A percentile compares a stretch with the other conserved stretches of the same genome.
Conservation (phyloP, 2,797 vertebrate genomes). For the Macrochelys suwanniensis region DNA sequence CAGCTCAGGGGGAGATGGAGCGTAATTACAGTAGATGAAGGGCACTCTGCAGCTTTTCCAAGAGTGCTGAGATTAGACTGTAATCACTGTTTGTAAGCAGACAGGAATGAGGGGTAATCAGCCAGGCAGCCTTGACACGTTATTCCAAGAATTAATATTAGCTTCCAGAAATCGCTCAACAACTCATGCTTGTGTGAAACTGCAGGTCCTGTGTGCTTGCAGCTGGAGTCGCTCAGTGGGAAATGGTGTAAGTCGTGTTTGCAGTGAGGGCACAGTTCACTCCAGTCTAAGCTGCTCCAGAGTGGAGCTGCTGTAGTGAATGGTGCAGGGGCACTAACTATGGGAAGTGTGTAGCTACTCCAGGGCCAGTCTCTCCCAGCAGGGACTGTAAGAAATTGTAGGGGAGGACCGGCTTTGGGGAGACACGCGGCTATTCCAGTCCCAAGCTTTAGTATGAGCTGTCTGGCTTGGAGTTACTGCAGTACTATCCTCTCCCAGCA, state of each 20-base stretch:
- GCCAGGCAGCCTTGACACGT: slow-evolving; percentile 61
- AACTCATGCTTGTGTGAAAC: background rate
- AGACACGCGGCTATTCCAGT: background rate
- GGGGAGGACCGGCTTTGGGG: rapidly evolving
- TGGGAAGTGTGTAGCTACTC: background rate
- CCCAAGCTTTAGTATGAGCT: background rate
- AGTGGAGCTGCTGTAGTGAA: background rate
- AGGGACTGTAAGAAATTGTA: background rate
- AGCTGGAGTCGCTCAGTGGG: rapidly evolving
- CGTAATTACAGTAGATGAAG: slow-evolving; percentile 76
- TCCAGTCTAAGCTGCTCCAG: background rate
- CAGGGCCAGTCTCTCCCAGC: background rate
- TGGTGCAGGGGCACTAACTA: background rate
- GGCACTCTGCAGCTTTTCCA: slow-evolving; percentile 67
- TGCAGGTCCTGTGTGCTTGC: background rate
- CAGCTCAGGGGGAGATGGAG: slow-evolving; percentile 66
- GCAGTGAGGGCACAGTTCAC: background rate
- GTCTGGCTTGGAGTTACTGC: background rate
- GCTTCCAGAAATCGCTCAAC: slow-evolving; percentile 64
- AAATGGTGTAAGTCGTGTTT: background rate
- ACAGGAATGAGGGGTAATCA: slow-evolving; percentile 78
- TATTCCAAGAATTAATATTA: slow-evolving; percentile 76
- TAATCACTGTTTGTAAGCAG: slow-evolving; percentile 81
- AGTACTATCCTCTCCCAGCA: background rate
- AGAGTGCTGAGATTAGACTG: slow-evolving; percentile 78